Evolutionary conservation across 2,797 vertebrate genomes (phyloP), one percentile per base, ranked within the genome.

Genomic region (Catostomus latipinnis): DNA sequence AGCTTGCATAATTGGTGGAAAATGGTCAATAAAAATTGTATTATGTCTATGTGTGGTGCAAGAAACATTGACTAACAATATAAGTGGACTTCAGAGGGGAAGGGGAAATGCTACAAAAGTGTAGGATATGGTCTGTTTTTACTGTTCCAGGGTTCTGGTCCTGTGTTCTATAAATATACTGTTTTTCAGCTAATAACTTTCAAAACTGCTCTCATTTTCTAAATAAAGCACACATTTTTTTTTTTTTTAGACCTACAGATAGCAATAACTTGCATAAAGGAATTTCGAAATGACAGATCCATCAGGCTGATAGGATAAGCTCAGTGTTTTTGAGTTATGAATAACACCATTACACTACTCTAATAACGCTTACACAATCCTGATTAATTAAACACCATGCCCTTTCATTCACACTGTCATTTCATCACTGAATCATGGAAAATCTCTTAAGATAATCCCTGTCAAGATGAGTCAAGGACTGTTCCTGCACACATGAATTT

Each of bases 361-460:
- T 8, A 79, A 46, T 57, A 63, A 13, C 10, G 10, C 71, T 56
- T 70, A 45, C 0, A 12, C 50, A 57, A 65, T 62, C 52, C 53
- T 75, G 71, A 70, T 79, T 79, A 79, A 74, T 71, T 58, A 82
- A 83, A 75, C 66, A 58, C 65, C 9, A 11, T 56, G 11, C 49
- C 12, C 56, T 61, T 45, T 78, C 61, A 60, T 62, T 54, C 50
- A 6, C 43, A 72, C 54, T 74, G 58, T 49, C 50, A 62, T 74
- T 77, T 78, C 63, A 62, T 76, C 63, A 12, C 76, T 75, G 76
- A 74, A 65, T 83, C 76, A 57, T 65, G 52, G 22, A 16, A 66
- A 79, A 70, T 69, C 81, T 79, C 76, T 34, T 8, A 71, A 74
- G 76, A 79, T 71, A 50, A 71, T 83, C 52, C 65, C 52, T 70